These are phyloP conservation scores for Osmerus eperlanus DNA, from an alignment of 2,113 vertebrate genomes.

Conservation along the genomic window DNA sequence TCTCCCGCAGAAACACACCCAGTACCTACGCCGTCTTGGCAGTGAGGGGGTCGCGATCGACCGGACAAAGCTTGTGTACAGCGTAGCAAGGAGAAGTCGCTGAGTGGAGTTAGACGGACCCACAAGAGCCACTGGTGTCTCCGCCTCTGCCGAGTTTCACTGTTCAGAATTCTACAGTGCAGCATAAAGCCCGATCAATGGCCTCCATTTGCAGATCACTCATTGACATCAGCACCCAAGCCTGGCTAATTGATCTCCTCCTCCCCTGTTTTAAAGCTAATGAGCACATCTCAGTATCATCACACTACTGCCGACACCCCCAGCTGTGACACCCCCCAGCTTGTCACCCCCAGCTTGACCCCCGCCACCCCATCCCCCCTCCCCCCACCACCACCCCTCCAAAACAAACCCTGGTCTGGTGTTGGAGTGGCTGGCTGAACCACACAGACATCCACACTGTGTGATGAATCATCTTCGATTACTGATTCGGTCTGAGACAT, in stretches of 20 bases:
- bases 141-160: too few species aligned
- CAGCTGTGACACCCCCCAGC: neutral
- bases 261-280: conserved; percentile 41
- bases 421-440: neutral
- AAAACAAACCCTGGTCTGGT: neutral
- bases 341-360: too few species aligned
- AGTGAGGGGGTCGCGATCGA: too few species aligned
- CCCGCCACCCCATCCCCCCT: neutral
- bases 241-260: conserved; percentile 56
- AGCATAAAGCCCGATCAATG: conserved; percentile 48
- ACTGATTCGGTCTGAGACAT: neutral
- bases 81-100: too few species aligned
- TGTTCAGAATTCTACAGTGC: conserved; percentile 28
- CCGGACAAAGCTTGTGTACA: neutral
- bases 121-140: too few species aligned
- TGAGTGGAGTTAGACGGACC: too few species aligned
- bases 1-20: too few species aligned
- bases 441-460: neutral
- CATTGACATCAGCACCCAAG: conserved; percentile 49
- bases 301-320: neutral
- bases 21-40: too few species aligned
- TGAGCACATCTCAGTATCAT: conserved; percentile 25
- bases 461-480: conserved; percentile 27
- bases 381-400: neutral
- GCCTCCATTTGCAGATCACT: conserved; percentile 53